Percentiles rank a stretch among this genome's conserved stretches.
Evolutionary conservation across 2,113 vertebrate genomes (phyloP).

Genomic region (Pleuronectes platessa): DNA sequence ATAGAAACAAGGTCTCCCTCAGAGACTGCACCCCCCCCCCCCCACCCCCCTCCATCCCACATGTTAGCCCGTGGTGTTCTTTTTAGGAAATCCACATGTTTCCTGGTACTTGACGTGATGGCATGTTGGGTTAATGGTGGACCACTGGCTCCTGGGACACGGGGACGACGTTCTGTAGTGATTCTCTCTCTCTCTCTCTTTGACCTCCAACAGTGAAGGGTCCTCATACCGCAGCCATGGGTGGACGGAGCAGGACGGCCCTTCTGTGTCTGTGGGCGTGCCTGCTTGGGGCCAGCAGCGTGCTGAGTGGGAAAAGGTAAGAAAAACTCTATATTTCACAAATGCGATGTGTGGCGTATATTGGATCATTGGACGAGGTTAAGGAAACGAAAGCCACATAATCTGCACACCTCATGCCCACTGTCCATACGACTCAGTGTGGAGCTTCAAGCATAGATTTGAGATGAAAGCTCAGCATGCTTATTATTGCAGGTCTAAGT

Average conservation of each 20-base stretch:
- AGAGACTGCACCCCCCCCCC: background rate
- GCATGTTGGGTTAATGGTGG: constrained; percentile 6
- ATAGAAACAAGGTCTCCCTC: constrained; percentile 7
- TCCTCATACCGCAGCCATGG: constrained; percentile 84
- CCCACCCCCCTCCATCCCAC: background rate
- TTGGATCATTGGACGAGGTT: background rate
- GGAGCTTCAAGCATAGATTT: background rate
- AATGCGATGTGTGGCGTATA: background rate
- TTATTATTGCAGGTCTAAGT: background rate
- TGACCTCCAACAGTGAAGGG: constrained; percentile 86
- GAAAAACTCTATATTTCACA: constrained; percentile 26
- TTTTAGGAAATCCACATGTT: constrained; percentile 14
- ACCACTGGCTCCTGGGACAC: constrained; percentile 20
- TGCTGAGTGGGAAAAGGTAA: constrained; percentile 92
- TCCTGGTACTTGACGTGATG: constrained; percentile 21
- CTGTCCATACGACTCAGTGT: background rate
- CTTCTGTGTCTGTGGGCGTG: constrained; percentile 90
- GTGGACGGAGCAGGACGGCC: constrained; percentile 86
- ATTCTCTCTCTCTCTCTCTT: constrained; percentile 54
- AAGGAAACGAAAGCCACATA: background rate
- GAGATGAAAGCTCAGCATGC: background rate
- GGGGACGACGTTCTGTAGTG: constrained; percentile 22
- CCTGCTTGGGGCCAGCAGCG: constrained; percentile 84
- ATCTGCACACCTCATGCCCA: background rate
- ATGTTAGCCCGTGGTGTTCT: constrained; percentile 4